Conservation (phyloP, 2,888 invertebrate genomes). For the Gnatocerus cornutus region DNA sequence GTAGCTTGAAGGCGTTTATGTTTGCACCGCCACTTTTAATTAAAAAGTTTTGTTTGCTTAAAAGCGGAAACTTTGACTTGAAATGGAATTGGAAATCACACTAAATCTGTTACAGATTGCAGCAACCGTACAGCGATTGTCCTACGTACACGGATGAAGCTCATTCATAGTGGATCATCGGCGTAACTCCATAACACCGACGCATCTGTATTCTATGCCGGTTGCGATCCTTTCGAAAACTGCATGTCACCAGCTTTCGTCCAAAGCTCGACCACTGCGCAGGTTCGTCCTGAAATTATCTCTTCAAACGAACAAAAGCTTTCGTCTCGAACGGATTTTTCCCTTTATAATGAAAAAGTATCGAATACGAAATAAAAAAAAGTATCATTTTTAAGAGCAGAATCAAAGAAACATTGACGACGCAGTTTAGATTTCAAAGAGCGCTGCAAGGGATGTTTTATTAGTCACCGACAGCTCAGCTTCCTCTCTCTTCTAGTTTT, state of each 20-base stretch:
- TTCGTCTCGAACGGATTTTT: constrained; percentile 36
- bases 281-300: constrained; percentile 35
- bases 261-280: constrained; percentile 41
- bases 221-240: constrained; percentile 58
- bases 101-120: constrained; percentile 16
- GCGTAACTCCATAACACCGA: constrained; percentile 14
- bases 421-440: constrained; percentile 57
- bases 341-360: constrained; percentile 45
- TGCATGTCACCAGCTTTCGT: constrained; percentile 56
- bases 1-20: constrained; percentile 5
- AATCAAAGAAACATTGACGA: constrained; percentile 54
- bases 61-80: constrained; percentile 12
- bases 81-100: neutral
- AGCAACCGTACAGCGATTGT: neutral
- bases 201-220: constrained; percentile 50
- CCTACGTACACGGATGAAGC: neutral
- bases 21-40: constrained; percentile 26
- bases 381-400: constrained; percentile 43
- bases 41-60: constrained; percentile 16
- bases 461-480: constrained; percentile 53
- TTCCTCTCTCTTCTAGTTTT: constrained; percentile 47
- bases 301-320: constrained; percentile 43
- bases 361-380: constrained; percentile 37
- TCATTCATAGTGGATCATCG: constrained; percentile 16
- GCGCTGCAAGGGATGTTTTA: constrained; percentile 53